Evolutionary conservation across 2,888 invertebrate species (phyloP).

Genomic region (Scaptomyza parva): DNA sequence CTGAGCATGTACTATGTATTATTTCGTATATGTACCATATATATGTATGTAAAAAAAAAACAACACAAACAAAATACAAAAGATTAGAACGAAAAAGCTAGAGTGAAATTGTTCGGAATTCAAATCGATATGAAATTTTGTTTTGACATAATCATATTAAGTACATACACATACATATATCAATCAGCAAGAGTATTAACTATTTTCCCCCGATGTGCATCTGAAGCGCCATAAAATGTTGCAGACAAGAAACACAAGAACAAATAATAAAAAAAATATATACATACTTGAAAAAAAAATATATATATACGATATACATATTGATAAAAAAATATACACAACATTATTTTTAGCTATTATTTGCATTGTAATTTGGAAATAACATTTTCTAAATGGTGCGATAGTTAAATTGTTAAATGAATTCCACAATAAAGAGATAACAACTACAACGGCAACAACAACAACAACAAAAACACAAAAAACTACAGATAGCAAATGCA

Average conservation of each 20-base stretch:
- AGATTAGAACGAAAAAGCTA: conserved; percentile 8
- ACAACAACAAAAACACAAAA: conserved; percentile 42
- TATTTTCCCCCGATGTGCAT: conserved; percentile 56
- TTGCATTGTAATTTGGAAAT: conserved; percentile 55
- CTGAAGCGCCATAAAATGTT: conserved; percentile 66
- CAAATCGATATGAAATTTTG: conserved; percentile 37
- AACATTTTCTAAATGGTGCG: conserved; percentile 57
- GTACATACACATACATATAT: conserved; percentile 32
- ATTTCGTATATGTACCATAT: conserved; percentile 74
- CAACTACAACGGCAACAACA: conserved; percentile 46
- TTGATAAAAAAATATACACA: conserved; percentile 41
- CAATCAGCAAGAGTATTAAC: conserved; percentile 69
- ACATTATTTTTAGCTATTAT: conserved; percentile 52
- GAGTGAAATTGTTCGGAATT: conserved; percentile 44
- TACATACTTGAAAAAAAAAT: conserved; percentile 47
- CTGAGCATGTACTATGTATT: conserved; percentile 65
- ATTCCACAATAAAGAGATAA: conserved; percentile 60
- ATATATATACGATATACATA: conserved; percentile 9
- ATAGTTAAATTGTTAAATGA: conserved; percentile 78
- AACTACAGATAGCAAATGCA: conserved; percentile 79
- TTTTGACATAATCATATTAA: conserved; percentile 48
- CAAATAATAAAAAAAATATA: conserved; percentile 26
- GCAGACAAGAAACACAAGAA: conserved; percentile 29
- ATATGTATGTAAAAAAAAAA: conserved; percentile 39
- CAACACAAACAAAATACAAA: conserved; percentile 1